These are phyloP conservation scores for Rhinoderma darwinii DNA, from an alignment of 2,113 vertebrate species.

Conservation along the genomic window DNA sequence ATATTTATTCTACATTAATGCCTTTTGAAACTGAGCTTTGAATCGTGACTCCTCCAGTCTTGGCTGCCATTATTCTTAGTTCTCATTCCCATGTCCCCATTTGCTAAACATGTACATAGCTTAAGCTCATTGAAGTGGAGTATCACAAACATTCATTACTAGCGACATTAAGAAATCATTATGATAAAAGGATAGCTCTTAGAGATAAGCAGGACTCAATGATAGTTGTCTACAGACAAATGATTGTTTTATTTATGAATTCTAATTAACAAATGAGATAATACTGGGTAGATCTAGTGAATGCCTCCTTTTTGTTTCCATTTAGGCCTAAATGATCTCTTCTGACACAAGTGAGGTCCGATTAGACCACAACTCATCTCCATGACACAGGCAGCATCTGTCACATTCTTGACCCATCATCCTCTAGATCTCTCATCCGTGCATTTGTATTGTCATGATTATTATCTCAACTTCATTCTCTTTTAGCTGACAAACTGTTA, in stretches of 20 bases:
- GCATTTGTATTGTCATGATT: constrained; percentile 48
- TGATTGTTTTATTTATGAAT: constrained; percentile 49
- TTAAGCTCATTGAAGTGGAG: constrained; percentile 10
- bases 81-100: neutral
- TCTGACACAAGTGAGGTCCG: constrained; percentile 54
- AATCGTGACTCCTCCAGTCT: neutral
- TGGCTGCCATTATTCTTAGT: neutral
- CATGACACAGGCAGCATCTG: constrained; percentile 58
- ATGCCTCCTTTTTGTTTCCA: constrained; percentile 30
- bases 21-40: neutral
- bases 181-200: constrained; percentile 20
- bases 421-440: constrained; percentile 48
- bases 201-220: constrained; percentile 16
- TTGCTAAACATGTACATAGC: constrained; percentile 33
- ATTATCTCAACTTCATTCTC: constrained; percentile 50
- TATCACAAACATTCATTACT: constrained; percentile 51
- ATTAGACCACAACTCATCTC: constrained; percentile 55
- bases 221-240: neutral
- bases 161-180: constrained; percentile 40
- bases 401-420: constrained; percentile 56
- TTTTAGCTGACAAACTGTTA: neutral
- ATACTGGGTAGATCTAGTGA: neutral
- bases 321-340: constrained; percentile 51
- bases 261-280: constrained; percentile 26
- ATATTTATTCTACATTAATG: neutral